phyloP scores from a whole-genome alignment of 2,113 vertebrate species.

The Macrotis lagotis region DNA sequence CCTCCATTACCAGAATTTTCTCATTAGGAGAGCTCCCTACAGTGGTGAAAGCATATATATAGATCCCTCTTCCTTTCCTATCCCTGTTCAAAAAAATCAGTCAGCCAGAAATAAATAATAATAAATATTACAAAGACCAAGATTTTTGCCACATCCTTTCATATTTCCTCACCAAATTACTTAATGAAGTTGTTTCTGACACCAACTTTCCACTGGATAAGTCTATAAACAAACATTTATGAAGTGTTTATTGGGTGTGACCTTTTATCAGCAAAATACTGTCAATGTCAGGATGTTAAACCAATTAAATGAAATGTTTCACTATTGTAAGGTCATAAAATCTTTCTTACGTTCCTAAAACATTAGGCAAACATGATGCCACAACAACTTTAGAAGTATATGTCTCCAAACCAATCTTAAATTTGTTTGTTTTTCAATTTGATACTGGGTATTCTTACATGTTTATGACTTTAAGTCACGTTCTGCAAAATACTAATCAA shows the following conservation, averaged over 20 bases:
- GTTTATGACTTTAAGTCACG: neutral
- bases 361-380: neutral
- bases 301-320: neutral
- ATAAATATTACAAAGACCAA: slow-evolving; percentile 17
- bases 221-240: neutral
- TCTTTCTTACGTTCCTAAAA: neutral
- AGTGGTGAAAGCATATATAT: neutral
- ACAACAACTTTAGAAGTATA: slow-evolving; percentile 7
- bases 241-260: neutral
- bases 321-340: neutral
- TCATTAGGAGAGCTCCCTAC: neutral
- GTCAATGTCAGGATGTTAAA: neutral
- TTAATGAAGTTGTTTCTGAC: neutral
- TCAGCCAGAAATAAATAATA: neutral
- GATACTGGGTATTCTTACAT: neutral
- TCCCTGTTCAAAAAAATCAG: neutral
- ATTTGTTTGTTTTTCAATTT: too few relatives aligned
- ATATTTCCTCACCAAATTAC: neutral
- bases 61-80: neutral
- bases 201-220: neutral
- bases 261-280: slow-evolving; percentile 21
- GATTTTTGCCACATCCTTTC: neutral
- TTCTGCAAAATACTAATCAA: neutral
- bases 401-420: neutral
- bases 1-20: neutral